phyloP scores from a whole-genome alignment of 2,113 vertebrate species.

The Coregonus clupeaformis region DNA sequence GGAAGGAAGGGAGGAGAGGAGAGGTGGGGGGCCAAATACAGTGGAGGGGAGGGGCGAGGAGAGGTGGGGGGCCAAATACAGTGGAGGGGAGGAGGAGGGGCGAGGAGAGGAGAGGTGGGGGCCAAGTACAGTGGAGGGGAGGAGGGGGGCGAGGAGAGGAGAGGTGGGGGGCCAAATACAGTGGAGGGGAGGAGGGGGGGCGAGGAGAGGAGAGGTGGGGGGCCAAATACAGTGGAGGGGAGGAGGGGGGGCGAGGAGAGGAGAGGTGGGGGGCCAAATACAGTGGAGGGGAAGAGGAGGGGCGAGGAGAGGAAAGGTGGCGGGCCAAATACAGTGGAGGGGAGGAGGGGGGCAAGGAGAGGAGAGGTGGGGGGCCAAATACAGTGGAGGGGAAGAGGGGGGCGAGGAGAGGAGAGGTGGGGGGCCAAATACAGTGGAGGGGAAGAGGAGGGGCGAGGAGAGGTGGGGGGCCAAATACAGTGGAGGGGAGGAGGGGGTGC shows the following conservation, averaged over 20 bases:
- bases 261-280: conserved; percentile 54
- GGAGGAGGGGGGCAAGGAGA: conserved; percentile 51
- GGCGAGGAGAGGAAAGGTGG: conserved; percentile 51
- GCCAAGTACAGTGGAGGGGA: conserved; percentile 61
- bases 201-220: conserved; percentile 54
- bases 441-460: conserved; percentile 49
- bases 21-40: conserved; percentile 55
- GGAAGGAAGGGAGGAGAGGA: conserved; percentile 51
- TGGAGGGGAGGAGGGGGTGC: conserved; percentile 54
- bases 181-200: conserved; percentile 54
- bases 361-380: conserved; percentile 53
- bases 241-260: conserved; percentile 49
- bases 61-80: conserved; percentile 55
- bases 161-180: conserved; percentile 55
- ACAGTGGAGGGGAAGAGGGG: conserved; percentile 56
- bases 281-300: conserved; percentile 43
- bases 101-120: conserved; percentile 54
- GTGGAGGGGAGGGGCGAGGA: conserved; percentile 44
- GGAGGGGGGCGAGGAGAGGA: conserved; percentile 50
- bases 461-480: conserved; percentile 56
- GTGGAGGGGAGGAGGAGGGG: conserved; percentile 52
- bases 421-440: conserved; percentile 63
- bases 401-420: conserved; percentile 51
- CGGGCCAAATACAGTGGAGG: conserved; percentile 62
- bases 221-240: conserved; percentile 62